Conservation (phyloP, 2,797 vertebrate genomes). For the Clarias platycephalus region DNA sequence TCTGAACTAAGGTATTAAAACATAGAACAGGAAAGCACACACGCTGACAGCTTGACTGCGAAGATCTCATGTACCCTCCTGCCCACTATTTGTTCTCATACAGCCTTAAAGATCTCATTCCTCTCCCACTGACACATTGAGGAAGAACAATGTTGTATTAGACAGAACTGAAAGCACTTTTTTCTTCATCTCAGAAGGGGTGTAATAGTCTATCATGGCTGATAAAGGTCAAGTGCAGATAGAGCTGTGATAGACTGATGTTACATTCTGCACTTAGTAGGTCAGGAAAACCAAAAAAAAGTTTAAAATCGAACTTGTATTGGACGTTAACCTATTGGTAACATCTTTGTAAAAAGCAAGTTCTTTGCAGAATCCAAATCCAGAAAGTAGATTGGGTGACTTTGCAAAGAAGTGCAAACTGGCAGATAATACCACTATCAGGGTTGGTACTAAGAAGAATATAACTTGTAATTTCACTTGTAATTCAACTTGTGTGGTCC, state of each 20-base stretch:
- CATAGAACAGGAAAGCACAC: not conserved
- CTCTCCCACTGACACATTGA: conserved; percentile 8
- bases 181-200: conserved; percentile 37
- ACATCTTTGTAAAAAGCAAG: not conserved
- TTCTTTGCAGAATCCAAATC: not conserved
- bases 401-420: conserved; percentile 12
- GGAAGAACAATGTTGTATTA: conserved; percentile 17
- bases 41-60: conserved; percentile 25
- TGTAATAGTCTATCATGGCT: conserved; percentile 42
- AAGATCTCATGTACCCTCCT: conserved; percentile 28
- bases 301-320: not conserved
- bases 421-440: not conserved
- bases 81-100: conserved; percentile 37
- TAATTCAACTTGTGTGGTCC: not conserved
- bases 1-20: conserved; percentile 21
- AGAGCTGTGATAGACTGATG: conserved; percentile 23
- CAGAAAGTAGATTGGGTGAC: not conserved
- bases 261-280: conserved; percentile 22
- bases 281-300: conserved; percentile 14
- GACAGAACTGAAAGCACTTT: conserved; percentile 37
- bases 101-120: conserved; percentile 37
- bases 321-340: not conserved
- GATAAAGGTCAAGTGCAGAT: conserved; percentile 53
- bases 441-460: not conserved
- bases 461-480: not conserved